These are phyloP conservation scores for Arion vulgaris DNA, from an alignment of 1,140 invertebrate species.

Conservation along the genomic window DNA sequence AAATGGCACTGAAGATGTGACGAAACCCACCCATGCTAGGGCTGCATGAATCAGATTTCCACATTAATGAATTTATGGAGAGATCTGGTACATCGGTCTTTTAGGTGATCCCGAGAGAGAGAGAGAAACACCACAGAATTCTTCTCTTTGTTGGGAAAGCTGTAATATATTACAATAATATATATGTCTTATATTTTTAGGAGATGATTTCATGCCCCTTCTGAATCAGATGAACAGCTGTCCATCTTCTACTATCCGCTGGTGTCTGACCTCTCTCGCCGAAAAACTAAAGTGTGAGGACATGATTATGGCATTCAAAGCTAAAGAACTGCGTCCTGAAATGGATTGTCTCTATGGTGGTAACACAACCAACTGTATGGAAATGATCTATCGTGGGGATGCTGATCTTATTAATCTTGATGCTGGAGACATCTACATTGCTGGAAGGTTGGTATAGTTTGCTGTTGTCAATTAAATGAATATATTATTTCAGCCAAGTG, in stretches of 20 bases:
- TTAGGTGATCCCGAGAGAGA: too few relatives aligned
- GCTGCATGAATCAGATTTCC: too few relatives aligned
- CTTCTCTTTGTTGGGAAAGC: too few relatives aligned
- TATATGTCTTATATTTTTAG: too few relatives aligned
- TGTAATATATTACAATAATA: too few relatives aligned
- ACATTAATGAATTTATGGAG: too few relatives aligned
- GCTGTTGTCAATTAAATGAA: not conserved
- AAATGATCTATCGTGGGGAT: conserved; percentile 79
- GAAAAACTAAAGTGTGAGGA: conserved; percentile 94
- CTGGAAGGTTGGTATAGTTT: conserved; percentile 62
- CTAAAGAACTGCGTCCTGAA: conserved; percentile 87
- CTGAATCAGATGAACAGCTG: conserved; percentile 64
- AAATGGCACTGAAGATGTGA: too few relatives aligned
- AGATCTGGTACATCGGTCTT: too few relatives aligned
- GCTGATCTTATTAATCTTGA: conserved; percentile 74
- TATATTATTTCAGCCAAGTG: not conserved
- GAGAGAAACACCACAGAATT: too few relatives aligned
- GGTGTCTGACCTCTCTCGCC: conserved; percentile 89
- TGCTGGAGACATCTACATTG: conserved; percentile 72
- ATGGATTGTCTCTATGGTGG: conserved; percentile 88
- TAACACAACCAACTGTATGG: conserved; percentile 92
- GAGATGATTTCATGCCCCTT: conserved; percentile 53
- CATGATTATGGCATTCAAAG: conserved; percentile 89
- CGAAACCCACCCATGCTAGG: too few relatives aligned
- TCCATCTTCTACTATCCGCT: conserved; percentile 61